Percentiles rank a stretch among this genome's conserved stretches.
Conservation (phyloP, 1,140 invertebrate genomes). For the honey bee (Apis mellifera) region DNA sequence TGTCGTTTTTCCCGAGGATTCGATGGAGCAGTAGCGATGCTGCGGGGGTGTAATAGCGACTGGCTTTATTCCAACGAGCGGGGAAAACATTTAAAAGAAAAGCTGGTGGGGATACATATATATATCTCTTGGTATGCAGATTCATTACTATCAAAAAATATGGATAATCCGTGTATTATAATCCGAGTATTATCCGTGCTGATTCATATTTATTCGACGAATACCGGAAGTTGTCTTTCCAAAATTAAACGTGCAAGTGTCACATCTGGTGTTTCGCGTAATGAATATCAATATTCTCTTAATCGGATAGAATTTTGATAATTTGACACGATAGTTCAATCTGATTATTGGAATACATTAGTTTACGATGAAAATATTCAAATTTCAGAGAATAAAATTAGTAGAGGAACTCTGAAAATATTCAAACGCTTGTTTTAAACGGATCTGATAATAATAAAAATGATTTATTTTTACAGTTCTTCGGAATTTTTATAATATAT, state of each 20-base stretch:
- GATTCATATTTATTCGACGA: slow-evolving; percentile 44
- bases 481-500: no score
- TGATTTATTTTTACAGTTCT: no score
- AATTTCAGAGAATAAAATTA: no score
- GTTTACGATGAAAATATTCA: no score
- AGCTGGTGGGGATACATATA: slow-evolving; percentile 11
- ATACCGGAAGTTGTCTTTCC: not conserved
- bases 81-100: slow-evolving; percentile 63
- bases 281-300: no score
- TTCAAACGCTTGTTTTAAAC: no score
- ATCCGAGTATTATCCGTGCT: slow-evolving; percentile 51
- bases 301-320: no score
- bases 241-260: not conserved
- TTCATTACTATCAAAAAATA: slow-evolving; percentile 59
- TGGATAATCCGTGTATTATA: no score
- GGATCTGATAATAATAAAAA: no score
- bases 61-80: slow-evolving; percentile 54
- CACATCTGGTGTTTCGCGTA: not conserved
- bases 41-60: not conserved
- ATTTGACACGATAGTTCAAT: no score
- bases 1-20: slow-evolving; percentile 38
- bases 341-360: no score
- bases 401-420: no score
- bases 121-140: slow-evolving; percentile 25
- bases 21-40: slow-evolving; percentile 31